phyloP scores from a whole-genome alignment of 2,888 invertebrate genomes.

The Teleogryllus oceanicus region DNA sequence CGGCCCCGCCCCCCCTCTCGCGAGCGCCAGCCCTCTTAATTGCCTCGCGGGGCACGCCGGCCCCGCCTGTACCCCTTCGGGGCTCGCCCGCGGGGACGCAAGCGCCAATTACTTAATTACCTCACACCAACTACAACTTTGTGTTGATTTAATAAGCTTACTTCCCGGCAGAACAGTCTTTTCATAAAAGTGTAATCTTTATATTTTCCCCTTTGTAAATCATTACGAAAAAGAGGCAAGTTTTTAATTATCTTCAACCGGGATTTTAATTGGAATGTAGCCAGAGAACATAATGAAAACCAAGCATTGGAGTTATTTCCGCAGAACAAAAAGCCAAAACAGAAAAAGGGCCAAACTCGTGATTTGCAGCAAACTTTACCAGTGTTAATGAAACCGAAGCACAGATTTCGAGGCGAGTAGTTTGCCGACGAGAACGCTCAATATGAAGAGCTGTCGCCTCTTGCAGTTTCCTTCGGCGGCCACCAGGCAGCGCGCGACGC shows the following conservation, averaged over 20 bases:
- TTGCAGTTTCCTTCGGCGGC: no score
- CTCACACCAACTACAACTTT: no score
- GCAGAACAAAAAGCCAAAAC: neutral
- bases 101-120: no score
- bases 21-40: neutral
- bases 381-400: neutral
- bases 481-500: no score
- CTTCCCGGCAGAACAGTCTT: neutral
- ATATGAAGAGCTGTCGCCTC: no score
- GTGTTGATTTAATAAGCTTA: neutral
- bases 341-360: neutral
- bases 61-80: no score
- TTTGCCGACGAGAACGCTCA: no score
- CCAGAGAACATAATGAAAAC: constrained; percentile 7
- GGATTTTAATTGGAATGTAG: neutral
- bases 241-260: constrained; percentile 7
- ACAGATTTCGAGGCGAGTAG: neutral
- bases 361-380: neutral
- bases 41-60: neutral
- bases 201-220: neutral
- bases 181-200: neutral
- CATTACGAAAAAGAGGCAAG: neutral
- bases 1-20: neutral
- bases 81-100: no score
- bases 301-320: neutral